Conservation (phyloP, 2,797 vertebrate genomes). For the Lepus oiostolus region DNA sequence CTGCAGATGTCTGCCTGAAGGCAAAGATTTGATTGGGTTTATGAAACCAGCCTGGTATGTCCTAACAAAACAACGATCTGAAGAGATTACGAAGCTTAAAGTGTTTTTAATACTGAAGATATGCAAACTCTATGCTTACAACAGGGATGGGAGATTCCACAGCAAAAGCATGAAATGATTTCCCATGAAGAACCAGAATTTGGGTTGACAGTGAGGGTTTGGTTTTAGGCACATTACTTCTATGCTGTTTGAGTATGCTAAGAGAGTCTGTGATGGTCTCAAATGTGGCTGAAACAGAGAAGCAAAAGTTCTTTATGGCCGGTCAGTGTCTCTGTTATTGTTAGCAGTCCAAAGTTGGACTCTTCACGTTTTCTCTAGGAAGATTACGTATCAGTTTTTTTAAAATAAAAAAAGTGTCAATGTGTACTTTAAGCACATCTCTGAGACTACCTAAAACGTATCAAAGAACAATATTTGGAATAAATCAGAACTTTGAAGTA, state of each 20-base stretch:
- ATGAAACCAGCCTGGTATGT: conserved; percentile 73
- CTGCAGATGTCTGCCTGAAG: conserved; percentile 81
- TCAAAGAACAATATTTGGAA: conserved; percentile 28
- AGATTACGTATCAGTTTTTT: conserved; percentile 43
- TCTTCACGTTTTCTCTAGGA: conserved; percentile 22
- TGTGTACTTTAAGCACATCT: conserved; percentile 46
- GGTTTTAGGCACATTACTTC: conserved; percentile 57
- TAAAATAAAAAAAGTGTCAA: conserved; percentile 27
- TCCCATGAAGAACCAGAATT: conserved; percentile 54
- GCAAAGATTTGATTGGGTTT: conserved; percentile 76
- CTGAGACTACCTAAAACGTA: conserved; percentile 33
- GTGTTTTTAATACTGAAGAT: conserved; percentile 71
- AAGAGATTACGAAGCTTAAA: conserved; percentile 67
- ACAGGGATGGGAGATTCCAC: conserved; percentile 64
- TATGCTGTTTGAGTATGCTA: conserved; percentile 29
- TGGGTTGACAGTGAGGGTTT: conserved; percentile 38
- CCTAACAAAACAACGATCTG: conserved; percentile 76
- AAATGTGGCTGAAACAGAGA: conserved; percentile 17
- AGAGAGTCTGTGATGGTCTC: conserved; percentile 5
- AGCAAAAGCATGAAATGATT: conserved; percentile 50
- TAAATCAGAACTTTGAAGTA: neutral
- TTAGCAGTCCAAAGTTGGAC: neutral
- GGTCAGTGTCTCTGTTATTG: conserved; percentile 22
- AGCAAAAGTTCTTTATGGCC: neutral
- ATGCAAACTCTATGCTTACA: conserved; percentile 57